Base-by-base conservation (phyloP, 2,888 invertebrate species). In the Sympetrum striolatum region DNA sequence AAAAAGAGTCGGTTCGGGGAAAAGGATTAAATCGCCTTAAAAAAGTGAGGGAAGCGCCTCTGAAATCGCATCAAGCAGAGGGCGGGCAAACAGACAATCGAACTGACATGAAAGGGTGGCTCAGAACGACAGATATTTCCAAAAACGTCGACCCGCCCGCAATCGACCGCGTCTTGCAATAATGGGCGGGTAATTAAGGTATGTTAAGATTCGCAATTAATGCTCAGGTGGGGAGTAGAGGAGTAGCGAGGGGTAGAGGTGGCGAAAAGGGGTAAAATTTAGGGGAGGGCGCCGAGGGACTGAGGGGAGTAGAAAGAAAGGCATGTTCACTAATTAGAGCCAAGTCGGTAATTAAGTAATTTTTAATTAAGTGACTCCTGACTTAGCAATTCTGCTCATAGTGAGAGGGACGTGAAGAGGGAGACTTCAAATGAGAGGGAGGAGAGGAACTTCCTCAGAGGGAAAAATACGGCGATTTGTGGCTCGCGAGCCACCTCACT, bases 261-360 rank as follows among this genome's bases (percentile, higher is more conserved):
- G 90, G 73, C 39, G 80, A 90, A 92, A 82, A 90, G 86, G 44
- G 44, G 44, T 44, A 44, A 10, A 44, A 10, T 44, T 44, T 44
- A 44, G 91, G 91, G 91, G 73, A 81, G 81, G 58, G 37, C 90
- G 91, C 58, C 90, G 91, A 91, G 92, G 91, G 91, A 91, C 81
- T 31, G 25, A 90, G 91, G 91, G 91, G 92, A 92, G 92, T 90
- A 92, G 92, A 92, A 92, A 93, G 92, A 92, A 92, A 92, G 93
- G 93, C 94, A 93, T 93, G 93, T 93, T 93, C 93, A 93, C 95
- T 95, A 95, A 95, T 95, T 95, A 95, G 95, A 94, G 95, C 95
- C 95, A 95, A 95, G 95, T 95, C 95, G 95, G 95, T 95, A 95
- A 95, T 95, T 95, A 95, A 95, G 95, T 95, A 95, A 95, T 95